Base-by-base conservation (phyloP, 92 coral and sea anemone genomes). In the Metridium senile region DNA sequence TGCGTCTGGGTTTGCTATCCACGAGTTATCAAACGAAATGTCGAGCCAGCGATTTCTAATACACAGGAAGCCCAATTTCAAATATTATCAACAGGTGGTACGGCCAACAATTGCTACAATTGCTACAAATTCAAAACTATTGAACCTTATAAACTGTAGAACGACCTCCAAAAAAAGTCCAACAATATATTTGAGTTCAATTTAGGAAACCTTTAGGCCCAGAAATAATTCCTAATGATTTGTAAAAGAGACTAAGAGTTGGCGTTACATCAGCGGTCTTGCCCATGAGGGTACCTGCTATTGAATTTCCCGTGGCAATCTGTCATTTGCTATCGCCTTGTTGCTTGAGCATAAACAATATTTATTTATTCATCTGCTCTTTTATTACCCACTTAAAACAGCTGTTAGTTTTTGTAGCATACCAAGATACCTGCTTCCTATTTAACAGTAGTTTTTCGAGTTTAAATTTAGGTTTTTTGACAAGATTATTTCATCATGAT, bases 291-390 rank as follows among this genome's bases (percentile, higher is more conserved):
- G 10, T 45, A 75, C 62, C 45, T 49, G 71, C 22, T 71, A 58
- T n/a, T n/a, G 80, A 65, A 31, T 79, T 68, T 79, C 46, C 57
- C 76, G 83, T 79, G 83, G 83, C 83, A 43, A 28, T 35, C 76
- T 25, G 45, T 79, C 77, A 79, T 79, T 79, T 79, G 83, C 70
- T 79, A 11, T 23, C 70, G 51, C 39, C 33, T 35, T 57, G 28
- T 35, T 58, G 22, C 21, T 79, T 69, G 58, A 58, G 83, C 61
- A 79, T 79, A 79, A 79, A 79, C 83, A 79, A 49, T n/a, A n/a
- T 79, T 79, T 79, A 79, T 79, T 79, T 79, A 79, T 79, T 79
- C 72, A 79, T 79, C 58, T 45, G 75, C 29, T 68, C 73, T 67
- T 79, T 68, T 65, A 79, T 70, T 69, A 68, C 22, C 58, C 19